A percentile compares a stretch with the other conserved stretches of the same genome.
Conservation (phyloP, 2,797 vertebrate genomes). For the Mionectes olivaceus region DNA sequence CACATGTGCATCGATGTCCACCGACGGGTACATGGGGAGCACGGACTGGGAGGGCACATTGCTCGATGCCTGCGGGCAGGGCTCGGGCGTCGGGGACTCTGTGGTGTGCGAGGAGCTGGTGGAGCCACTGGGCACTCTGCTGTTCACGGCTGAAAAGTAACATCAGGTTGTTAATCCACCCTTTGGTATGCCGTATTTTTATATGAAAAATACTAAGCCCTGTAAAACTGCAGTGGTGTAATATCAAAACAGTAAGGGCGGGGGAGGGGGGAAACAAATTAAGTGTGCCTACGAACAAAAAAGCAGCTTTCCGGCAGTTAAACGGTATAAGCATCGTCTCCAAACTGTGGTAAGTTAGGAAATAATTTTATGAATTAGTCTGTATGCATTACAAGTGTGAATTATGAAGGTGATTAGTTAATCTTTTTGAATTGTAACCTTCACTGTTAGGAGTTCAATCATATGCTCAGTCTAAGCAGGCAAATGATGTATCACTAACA, state of each 20-base stretch:
- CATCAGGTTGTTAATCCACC: slow-evolving; percentile 17
- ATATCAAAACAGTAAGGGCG: neutral
- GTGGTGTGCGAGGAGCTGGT: slow-evolving; percentile 81
- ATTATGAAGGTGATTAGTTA: neutral
- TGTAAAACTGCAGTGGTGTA: neutral
- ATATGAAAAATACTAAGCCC: neutral
- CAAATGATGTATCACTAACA: neutral
- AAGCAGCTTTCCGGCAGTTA: neutral
- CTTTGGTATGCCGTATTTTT: neutral
- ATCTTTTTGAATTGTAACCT: neutral
- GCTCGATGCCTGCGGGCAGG: slow-evolving; percentile 84
- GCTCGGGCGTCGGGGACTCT: slow-evolving; percentile 87
- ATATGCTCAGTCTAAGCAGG: neutral
- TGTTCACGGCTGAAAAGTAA: slow-evolving; percentile 92
- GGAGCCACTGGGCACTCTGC: slow-evolving; percentile 87
- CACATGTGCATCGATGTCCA: slow-evolving; percentile 98
- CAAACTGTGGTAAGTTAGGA: neutral
- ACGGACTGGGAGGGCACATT: slow-evolving; percentile 87
- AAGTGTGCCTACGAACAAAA: neutral
- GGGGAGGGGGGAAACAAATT: neutral
- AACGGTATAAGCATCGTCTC: neutral
- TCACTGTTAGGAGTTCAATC: neutral
- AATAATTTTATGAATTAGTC: neutral
- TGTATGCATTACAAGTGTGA: neutral
- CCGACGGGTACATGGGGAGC: slow-evolving; percentile 93